phyloP scores from a whole-genome alignment of 2,888 invertebrate species.

The Cosmorhoe ocellata region DNA sequence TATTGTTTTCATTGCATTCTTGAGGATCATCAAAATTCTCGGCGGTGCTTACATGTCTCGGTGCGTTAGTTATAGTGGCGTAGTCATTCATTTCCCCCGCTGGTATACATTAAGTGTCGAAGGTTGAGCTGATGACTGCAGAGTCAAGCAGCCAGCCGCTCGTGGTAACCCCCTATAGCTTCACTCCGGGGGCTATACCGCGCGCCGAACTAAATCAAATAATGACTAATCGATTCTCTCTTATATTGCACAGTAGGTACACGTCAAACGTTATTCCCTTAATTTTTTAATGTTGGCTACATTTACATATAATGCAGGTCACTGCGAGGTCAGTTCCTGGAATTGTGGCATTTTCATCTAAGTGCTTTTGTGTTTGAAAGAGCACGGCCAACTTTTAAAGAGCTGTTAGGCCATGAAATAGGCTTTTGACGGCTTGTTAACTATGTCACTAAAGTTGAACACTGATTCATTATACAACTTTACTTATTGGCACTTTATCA shows the following conservation, averaged over 20 bases:
- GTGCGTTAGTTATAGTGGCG: slow-evolving; percentile 41
- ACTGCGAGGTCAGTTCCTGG: not conserved
- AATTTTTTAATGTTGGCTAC: slow-evolving; percentile 63
- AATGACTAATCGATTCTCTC: slow-evolving; percentile 81
- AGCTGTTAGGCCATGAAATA: no score
- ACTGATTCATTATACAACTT: no score
- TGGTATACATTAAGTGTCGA: slow-evolving; percentile 76
- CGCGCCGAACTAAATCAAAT: slow-evolving; percentile 81
- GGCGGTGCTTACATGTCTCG: slow-evolving; percentile 28
- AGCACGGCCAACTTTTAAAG: no score
- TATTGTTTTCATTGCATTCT: slow-evolving; percentile 29
- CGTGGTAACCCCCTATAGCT: slow-evolving; percentile 74
- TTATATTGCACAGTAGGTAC: slow-evolving; percentile 82
- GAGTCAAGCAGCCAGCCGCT: slow-evolving; percentile 57
- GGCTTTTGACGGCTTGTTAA: no score
- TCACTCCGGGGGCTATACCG: slow-evolving; percentile 68
- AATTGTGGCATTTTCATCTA: no score
- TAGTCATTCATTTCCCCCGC: slow-evolving; percentile 57
- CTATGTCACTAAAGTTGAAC: no score
- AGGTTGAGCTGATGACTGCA: slow-evolving; percentile 72
- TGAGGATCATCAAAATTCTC: slow-evolving; percentile 34
- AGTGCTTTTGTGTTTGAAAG: no score
- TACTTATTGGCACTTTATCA: no score
- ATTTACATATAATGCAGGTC: slow-evolving; percentile 1
- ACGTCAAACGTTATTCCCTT: slow-evolving; percentile 80